phyloP scores from a whole-genome alignment of 2,113 vertebrate genomes.

The Platanista minor region DNA sequence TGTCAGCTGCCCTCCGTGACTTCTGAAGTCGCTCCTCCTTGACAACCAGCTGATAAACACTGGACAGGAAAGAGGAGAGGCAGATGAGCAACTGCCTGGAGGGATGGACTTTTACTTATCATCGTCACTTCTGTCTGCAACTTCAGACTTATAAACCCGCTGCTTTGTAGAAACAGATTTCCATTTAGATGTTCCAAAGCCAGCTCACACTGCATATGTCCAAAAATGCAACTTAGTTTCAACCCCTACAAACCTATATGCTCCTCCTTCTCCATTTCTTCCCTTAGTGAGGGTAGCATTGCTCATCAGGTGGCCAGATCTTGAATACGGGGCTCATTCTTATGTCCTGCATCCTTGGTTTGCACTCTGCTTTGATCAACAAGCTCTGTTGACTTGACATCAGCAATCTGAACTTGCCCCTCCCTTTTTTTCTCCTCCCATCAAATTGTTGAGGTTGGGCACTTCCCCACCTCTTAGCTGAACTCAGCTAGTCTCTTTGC shows the following conservation, averaged over 20 bases:
- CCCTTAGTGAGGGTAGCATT: not conserved
- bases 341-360: not conserved
- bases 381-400: not conserved
- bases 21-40: slow-evolving; percentile 94
- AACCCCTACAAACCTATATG: not conserved
- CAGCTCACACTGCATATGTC: not conserved
- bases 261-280: not conserved
- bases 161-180: not conserved
- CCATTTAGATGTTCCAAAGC: not conserved
- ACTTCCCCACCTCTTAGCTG: not conserved
- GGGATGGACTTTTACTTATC: not conserved
- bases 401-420: no score
- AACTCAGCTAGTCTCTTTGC: not conserved
- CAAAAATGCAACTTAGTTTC: not conserved
- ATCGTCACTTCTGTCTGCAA: not conserved
- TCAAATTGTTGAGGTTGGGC: not conserved
- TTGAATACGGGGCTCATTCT: not conserved
- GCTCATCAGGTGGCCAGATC: not conserved
- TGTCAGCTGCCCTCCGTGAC: slow-evolving; percentile 90
- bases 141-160: not conserved
- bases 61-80: slow-evolving; percentile 70
- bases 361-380: not conserved
- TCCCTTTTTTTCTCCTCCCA: not conserved
- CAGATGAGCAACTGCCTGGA: not conserved
- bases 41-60: slow-evolving; percentile 95